phyloP scores from a whole-genome alignment of 2,113 vertebrate genomes.

The Rana temporaria region DNA sequence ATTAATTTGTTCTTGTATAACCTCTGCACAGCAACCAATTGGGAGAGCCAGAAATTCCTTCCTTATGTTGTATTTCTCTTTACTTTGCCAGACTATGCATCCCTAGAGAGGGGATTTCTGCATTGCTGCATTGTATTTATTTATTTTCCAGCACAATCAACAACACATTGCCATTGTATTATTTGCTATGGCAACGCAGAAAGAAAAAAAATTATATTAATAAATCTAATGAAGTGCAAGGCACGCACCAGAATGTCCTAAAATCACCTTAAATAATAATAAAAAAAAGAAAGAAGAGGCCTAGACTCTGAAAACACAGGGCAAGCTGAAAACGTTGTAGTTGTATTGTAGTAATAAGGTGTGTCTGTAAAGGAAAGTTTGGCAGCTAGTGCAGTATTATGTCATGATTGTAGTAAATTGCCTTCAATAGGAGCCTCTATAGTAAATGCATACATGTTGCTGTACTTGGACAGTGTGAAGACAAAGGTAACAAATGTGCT shows the following conservation, averaged over 20 bases:
- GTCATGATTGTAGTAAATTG: no score
- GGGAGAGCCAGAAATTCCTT: slow-evolving; percentile 44
- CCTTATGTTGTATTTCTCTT: slow-evolving; percentile 44
- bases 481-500: no score
- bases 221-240: slow-evolving; percentile 16
- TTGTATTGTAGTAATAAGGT: not conserved
- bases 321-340: not conserved
- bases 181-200: slow-evolving; percentile 8
- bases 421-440: no score
- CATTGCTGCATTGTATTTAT: slow-evolving; percentile 52
- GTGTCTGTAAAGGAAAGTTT: not conserved
- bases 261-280: not conserved
- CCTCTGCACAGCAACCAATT: slow-evolving; percentile 45
- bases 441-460: no score
- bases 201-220: slow-evolving; percentile 21
- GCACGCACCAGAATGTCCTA: slow-evolving; percentile 20
- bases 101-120: slow-evolving; percentile 42
- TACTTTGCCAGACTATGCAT: slow-evolving; percentile 38
- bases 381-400: no score
- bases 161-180: slow-evolving; percentile 41
- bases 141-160: slow-evolving; percentile 42
- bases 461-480: no score
- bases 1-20: slow-evolving; percentile 48
- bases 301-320: not conserved
- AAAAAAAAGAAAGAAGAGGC: no score